These are phyloP conservation scores for Microdon myrmicae DNA, from an alignment of 2,888 invertebrate species.

Conservation along the genomic window DNA sequence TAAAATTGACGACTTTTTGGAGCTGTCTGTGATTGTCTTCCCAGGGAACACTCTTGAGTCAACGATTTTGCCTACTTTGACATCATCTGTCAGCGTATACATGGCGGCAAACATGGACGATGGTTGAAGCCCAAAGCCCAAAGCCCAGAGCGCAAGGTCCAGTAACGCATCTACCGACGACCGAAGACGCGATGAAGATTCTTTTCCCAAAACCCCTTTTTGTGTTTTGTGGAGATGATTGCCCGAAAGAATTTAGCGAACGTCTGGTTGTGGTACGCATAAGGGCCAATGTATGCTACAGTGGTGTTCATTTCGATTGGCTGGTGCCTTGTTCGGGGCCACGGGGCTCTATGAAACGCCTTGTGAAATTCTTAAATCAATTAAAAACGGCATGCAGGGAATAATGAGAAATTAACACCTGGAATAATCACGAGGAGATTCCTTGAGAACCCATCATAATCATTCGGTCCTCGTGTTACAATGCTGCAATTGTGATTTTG, in stretches of 20 bases:
- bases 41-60: constrained; percentile 5
- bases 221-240: constrained; percentile 15
- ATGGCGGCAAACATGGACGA: constrained; percentile 42
- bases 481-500: too few relatives aligned
- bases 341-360: constrained; percentile 36
- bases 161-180: constrained; percentile 32
- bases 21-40: constrained; percentile 17
- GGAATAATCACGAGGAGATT: constrained; percentile 48
- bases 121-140: too few relatives aligned
- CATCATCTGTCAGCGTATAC: constrained; percentile 46
- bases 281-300: constrained; percentile 1
- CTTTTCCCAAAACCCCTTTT: not conserved
- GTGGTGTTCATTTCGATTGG: not conserved
- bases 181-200: constrained; percentile 20
- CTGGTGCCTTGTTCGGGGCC: constrained; percentile 7
- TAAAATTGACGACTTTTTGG: constrained; percentile 39
- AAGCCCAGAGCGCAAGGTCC: constrained; percentile 28
- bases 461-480: constrained; percentile 37
- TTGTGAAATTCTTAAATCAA: constrained; percentile 56
- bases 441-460: constrained; percentile 45
- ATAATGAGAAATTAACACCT: constrained; percentile 57
- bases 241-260: constrained; percentile 23
- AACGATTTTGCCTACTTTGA: constrained; percentile 48
- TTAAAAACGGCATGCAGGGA: constrained; percentile 55
- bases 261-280: constrained; percentile 18